Conservation (phyloP, 2,113 vertebrate genomes). For the Sterrhoptilus dennistouni region DNA sequence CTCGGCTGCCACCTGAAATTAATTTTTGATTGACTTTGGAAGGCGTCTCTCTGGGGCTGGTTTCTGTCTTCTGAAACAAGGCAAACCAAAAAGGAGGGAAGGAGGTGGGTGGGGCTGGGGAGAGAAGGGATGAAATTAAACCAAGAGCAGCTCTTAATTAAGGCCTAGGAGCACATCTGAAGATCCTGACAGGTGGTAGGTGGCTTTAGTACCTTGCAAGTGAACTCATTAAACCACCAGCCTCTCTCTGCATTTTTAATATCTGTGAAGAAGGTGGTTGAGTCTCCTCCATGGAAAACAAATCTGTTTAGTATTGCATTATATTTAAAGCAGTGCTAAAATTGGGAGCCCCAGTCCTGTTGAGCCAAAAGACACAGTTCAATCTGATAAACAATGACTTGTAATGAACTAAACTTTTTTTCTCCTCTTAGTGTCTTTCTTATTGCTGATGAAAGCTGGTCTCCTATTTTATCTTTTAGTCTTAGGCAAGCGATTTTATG, state of each 20-base stretch:
- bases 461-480: slow-evolving; percentile 20
- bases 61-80: slow-evolving; percentile 44
- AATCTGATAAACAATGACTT: background rate
- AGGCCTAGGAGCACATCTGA: slow-evolving; percentile 28
- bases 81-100: background rate
- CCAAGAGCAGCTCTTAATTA: slow-evolving; percentile 69
- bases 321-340: background rate
- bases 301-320: background rate
- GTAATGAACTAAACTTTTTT: background rate
- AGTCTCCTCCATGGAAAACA: background rate
- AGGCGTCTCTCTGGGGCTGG: slow-evolving; percentile 22
- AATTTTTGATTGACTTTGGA: slow-evolving; percentile 61
- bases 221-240: slow-evolving; percentile 39
- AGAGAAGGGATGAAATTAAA: slow-evolving; percentile 53
- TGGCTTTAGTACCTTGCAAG: slow-evolving; percentile 3
- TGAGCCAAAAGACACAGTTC: background rate
- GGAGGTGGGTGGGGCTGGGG: slow-evolving; percentile 11
- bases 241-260: slow-evolving; percentile 4
- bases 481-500: slow-evolving; percentile 27
- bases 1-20: slow-evolving; percentile 56
- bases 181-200: slow-evolving; percentile 40
- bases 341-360: background rate
- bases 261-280: background rate
- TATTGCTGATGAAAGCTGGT: background rate
- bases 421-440: background rate